Percentiles rank a stretch among this genome's conserved stretches.
Evolutionary conservation across 2,888 invertebrate species (phyloP).

Genomic region (Spialia ferax): DNA sequence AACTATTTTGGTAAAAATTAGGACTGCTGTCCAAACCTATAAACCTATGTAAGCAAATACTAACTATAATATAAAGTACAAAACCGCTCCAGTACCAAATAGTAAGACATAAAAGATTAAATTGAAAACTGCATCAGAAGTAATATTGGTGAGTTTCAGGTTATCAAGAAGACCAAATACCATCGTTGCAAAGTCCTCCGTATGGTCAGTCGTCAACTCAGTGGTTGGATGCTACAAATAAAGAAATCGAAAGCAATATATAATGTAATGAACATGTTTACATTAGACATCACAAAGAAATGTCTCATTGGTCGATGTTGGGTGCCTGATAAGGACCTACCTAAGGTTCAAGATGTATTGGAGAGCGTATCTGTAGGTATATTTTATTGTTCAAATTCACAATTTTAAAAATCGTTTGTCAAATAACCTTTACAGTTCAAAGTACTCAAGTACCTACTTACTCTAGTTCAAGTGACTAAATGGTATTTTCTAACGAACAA

Average conservation of each 20-base stretch:
- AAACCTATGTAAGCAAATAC: too few species aligned
- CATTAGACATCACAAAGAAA: conserved; percentile 93
- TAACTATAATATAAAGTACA: too few species aligned
- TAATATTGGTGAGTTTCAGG: conserved; percentile 72
- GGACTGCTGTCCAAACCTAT: too few species aligned
- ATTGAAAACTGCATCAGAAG: neutral
- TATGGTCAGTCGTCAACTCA: conserved; percentile 92
- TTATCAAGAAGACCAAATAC: conserved; percentile 93
- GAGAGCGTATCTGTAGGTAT: conserved; percentile 57
- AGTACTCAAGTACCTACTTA: too few species aligned
- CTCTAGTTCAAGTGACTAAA: too few species aligned
- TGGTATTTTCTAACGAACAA: too few species aligned
- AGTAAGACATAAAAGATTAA: too few species aligned
- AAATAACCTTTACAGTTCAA: neutral
- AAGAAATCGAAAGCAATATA: conserved; percentile 96
- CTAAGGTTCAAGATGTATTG: conserved; percentile 83
- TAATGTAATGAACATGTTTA: conserved; percentile 94
- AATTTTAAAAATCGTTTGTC: neutral
- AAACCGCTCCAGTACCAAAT: too few species aligned
- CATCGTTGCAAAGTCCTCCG: conserved; percentile 94
- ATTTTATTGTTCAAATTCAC: neutral
- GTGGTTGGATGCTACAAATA: conserved; percentile 93
- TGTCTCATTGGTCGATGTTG: conserved; percentile 94
- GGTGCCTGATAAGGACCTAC: conserved; percentile 90
- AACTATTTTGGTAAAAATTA: too few species aligned